Base-by-base conservation (phyloP, 2,797 vertebrate genomes). In the Ctenopoma multispine region DNA sequence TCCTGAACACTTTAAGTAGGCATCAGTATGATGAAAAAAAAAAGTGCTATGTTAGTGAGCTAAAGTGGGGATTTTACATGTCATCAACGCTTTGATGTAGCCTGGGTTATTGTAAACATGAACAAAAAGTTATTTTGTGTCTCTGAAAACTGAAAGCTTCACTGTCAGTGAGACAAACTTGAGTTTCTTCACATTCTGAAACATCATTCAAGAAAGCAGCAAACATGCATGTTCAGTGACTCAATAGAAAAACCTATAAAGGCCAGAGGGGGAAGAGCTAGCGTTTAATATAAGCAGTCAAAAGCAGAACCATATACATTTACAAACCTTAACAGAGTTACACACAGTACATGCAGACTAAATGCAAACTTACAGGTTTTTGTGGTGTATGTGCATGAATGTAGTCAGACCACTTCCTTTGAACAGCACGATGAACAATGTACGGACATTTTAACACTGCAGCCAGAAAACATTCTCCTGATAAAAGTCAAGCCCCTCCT, bases 1-100 rank as follows among this genome's bases (percentile, higher is more conserved):
- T 91, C 89, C 90, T 89, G 82, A 65, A 48, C 14, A 49, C 69
- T 73, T 60, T 77, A 20, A 27, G 63, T 34, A 64, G 53, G 75
- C 44, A 1, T 11, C 50, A 44, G 63, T 15, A 6, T 21, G 66
- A 70, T 59, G 36, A 72, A 5, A 7, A 12, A 54, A 17, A 64
- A 51, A 61, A 27, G 36, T n/a, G 29, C 38, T 5, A 18, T 38
- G 64, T 29, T 50, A 72, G 41, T 41, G 29, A 76, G 61, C 31
- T 68, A 31, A 73, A 43, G 58, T 0, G 27, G 61, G 67, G 64
- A 68, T 34, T 65, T 87, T 79, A 64, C 17, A 18, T 44, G 21
- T 36, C 38, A 64, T 12, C 3, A 14, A 29, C 65, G 51, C 29
- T n/a, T 31, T 50, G 3, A 46, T 20, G 34, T 44, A 18, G n/a